Evolutionary conservation across 2,797 vertebrate species (phyloP), one percentile per base, ranked within the genome.

Genomic region (Acomys russatus): DNA sequence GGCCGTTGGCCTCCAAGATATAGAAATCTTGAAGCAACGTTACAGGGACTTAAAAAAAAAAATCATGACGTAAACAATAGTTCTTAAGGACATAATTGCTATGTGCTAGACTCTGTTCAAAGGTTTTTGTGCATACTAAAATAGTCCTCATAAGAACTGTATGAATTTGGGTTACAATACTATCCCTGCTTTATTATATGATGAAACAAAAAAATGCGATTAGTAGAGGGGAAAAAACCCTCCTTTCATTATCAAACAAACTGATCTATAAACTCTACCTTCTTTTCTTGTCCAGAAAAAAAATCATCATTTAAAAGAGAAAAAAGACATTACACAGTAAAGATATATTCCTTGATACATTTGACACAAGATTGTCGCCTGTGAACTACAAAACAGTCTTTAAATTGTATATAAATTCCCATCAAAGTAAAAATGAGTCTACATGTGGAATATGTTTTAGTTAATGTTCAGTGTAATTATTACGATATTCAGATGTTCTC

Each of bases 1-100:
- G 10, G 4, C 76, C 88, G n/a, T 49, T 71, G 51, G 68, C n/a
- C 35, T 18, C 33, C 49, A 88, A 54, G 2, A 92, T 83, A 22
- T 76, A 44, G 71, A 88, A 88, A 96, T 94, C 8, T 10, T 23
- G 44, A 94, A 95, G 92, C 14, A 3, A 83, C 7, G 8, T 51
- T 92, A 90, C 82, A 15, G n/a, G 38, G 61, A 71, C 63, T 74
- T 64, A 22, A 82, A 88, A 80, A 82, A 80, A 82, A 86, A 4
- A 66, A 10, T 63, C 12, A 59, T 12, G 73, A 77, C 7, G 25
- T n/a, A 63, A 10, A 88, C 68, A 86, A 68, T 9, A 92, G 22
- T 90, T 92, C 30, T 92, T 93, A 88, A 94, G 71, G 74, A 74
- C 49, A 6, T 78, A 88, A 83, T 87, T 89, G 92, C 74, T 73